Evolutionary conservation across 2,797 vertebrate species (phyloP).

Genomic region (Eospalax fontanierii): DNA sequence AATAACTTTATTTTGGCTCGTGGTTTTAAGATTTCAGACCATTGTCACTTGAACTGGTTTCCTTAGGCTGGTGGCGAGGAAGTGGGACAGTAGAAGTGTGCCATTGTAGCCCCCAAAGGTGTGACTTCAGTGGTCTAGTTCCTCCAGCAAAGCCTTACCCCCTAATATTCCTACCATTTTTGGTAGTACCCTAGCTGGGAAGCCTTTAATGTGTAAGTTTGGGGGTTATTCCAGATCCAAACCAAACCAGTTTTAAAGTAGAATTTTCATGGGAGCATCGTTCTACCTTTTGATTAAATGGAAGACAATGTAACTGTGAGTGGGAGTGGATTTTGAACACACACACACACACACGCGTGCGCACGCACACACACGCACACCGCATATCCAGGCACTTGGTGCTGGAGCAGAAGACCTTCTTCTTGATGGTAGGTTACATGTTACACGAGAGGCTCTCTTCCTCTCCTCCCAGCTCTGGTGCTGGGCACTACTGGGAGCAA

Average conservation of each 20-base stretch:
- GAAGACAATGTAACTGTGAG: neutral
- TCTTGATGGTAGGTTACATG: neutral
- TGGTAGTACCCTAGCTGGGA: too few species aligned
- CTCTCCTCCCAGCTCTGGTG: constrained; percentile 31
- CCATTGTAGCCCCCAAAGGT: neutral
- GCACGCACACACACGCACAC: neutral
- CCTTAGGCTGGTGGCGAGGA: neutral
- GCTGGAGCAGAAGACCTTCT: neutral
- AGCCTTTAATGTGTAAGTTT: neutral
- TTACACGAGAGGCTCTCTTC: neutral
- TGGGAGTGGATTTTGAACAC: neutral
- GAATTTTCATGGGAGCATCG: neutral
- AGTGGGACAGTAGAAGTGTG: too few species aligned
- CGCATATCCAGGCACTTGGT: neutral
- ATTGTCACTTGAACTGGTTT: neutral
- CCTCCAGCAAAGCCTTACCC: neutral
- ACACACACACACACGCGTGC: too few species aligned
- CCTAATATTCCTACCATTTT: too few species aligned
- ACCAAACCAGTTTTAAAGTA: neutral
- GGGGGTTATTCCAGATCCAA: neutral
- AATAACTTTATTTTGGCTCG: too few species aligned
- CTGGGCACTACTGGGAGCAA: constrained; percentile 23
- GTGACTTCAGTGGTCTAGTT: too few species aligned
- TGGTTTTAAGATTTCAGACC: neutral
- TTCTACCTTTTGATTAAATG: neutral